Evolutionary conservation across 1,140 invertebrate genomes (phyloP).

Genomic region (Nebria ingens): DNA sequence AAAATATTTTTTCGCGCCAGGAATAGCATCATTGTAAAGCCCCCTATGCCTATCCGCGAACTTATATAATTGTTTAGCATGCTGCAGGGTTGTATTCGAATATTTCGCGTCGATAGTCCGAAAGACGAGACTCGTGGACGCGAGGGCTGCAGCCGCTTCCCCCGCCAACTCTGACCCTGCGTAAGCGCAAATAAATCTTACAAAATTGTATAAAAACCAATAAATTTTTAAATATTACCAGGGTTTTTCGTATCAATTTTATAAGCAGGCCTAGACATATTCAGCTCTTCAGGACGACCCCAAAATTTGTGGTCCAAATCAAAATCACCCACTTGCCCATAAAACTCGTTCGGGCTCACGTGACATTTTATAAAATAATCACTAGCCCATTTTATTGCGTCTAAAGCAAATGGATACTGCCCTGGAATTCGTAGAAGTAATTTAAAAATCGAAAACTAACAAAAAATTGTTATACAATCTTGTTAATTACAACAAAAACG

Average conservation of each 20-base stretch:
- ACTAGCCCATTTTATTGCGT: slow-evolving; percentile 47
- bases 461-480: no score
- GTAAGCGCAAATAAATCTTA: slow-evolving; percentile 8
- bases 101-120: slow-evolving; percentile 38
- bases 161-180: slow-evolving; percentile 51
- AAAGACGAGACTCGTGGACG: slow-evolving; percentile 45
- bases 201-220: slow-evolving; percentile 5
- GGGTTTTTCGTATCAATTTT: slow-evolving; percentile 46
- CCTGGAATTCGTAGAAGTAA: no score
- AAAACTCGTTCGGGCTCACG: slow-evolving; percentile 41
- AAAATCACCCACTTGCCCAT: slow-evolving; percentile 50
- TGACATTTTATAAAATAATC: slow-evolving; percentile 55
- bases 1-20: slow-evolving; percentile 42
- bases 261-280: slow-evolving; percentile 45
- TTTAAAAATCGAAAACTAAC: no score
- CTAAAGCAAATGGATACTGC: slow-evolving; percentile 35
- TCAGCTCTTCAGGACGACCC: slow-evolving; percentile 52
- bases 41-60: slow-evolving; percentile 47
- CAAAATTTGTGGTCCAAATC: slow-evolving; percentile 43
- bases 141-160: slow-evolving; percentile 50
- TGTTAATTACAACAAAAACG: no score
- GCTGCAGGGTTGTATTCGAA: slow-evolving; percentile 37
- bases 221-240: slow-evolving; percentile 26
- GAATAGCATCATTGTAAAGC: slow-evolving; percentile 46
- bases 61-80: slow-evolving; percentile 46